Evolutionary conservation across 2,797 vertebrate genomes (phyloP), one percentile per base, ranked within the genome.

Genomic region (Triplophysa bombifrons): DNA sequence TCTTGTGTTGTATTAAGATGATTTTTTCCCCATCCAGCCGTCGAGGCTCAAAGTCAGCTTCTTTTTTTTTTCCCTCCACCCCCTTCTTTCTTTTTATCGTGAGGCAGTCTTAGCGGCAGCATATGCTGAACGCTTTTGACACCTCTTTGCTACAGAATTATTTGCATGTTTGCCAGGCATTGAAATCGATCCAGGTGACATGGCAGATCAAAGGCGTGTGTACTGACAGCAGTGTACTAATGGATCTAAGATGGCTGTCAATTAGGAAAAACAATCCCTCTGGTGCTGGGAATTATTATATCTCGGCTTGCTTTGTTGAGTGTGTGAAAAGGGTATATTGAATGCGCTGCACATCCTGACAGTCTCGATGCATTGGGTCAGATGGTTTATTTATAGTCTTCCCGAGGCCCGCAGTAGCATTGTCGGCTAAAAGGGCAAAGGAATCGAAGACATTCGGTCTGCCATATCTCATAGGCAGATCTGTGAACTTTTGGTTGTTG

Each of bases 1-100:
- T 73, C 78, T 63, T 83, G 53, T 76, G 81, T 74, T 60, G 20
- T 76, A 84, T 83, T 79, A 88, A 77, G 78, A 84, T 82, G 30
- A 75, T 76, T 86, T 78, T 14, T 34, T 68, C 38, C 66, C 12
- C 11, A 78, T 72, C 34, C 41, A 76, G 70, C 9, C 73, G 27
- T 74, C 25, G 44, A 46, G 48, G 66, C 27, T 82, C 53, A 61
- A 69, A 74, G 71, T 79, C 51, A 2, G n/a, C 63, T 67, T 55
- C 30, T 80, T 72, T n/a, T 16, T n/a, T 16, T 48, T 48, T 80
- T 7, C 22, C 19, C 13, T 70, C 67, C 74, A 46, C 73, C 80
- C 73, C 60, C 61, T 22, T 44, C 56, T 20, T 63, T 19, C 50
- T 69, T 72, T 75, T 81, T 67, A 80, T 72, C 74, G 48, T 61